phyloP scores from a whole-genome alignment of 2,888 invertebrate genomes.

The Idaea aversata region DNA sequence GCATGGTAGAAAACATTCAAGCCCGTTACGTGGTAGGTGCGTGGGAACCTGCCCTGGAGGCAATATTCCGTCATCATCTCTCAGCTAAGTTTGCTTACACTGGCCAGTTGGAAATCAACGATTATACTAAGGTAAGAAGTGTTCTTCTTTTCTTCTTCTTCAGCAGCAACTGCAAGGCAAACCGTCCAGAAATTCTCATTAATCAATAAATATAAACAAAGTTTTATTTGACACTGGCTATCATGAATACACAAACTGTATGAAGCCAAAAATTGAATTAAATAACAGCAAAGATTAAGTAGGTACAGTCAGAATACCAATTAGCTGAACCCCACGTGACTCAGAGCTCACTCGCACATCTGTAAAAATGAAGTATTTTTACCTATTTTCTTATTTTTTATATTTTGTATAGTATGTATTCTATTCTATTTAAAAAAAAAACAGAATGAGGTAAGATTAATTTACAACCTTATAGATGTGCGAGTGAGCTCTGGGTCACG shows the following conservation, averaged over 20 bases:
- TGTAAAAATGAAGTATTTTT: neutral
- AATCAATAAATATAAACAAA: too few species aligned
- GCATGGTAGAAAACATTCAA: slow-evolving; percentile 74
- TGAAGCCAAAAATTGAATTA: neutral
- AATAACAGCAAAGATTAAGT: neutral
- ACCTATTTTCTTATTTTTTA: too few species aligned
- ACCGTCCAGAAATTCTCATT: too few species aligned
- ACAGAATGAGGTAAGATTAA: too few species aligned
- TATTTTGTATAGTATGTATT: too few species aligned
- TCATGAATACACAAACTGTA: too few species aligned
- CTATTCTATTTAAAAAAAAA: too few species aligned
- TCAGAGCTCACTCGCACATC: too few species aligned
- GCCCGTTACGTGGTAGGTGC: slow-evolving; percentile 74
- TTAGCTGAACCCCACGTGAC: too few species aligned
- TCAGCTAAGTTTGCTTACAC: slow-evolving; percentile 83
- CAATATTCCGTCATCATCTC: slow-evolving; percentile 79
- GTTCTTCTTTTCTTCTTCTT: neutral
- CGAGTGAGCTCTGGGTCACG: too few species aligned
- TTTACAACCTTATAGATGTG: too few species aligned
- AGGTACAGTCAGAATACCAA: neutral
- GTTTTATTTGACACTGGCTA: too few species aligned
- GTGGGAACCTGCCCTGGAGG: slow-evolving; percentile 82
- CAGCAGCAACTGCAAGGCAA: neutral
- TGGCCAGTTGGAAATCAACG: slow-evolving; percentile 81
- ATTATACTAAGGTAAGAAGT: slow-evolving; percentile 69